Evolutionary conservation across 2,113 vertebrate genomes (phyloP).

Genomic region (Perca fluviatilis): DNA sequence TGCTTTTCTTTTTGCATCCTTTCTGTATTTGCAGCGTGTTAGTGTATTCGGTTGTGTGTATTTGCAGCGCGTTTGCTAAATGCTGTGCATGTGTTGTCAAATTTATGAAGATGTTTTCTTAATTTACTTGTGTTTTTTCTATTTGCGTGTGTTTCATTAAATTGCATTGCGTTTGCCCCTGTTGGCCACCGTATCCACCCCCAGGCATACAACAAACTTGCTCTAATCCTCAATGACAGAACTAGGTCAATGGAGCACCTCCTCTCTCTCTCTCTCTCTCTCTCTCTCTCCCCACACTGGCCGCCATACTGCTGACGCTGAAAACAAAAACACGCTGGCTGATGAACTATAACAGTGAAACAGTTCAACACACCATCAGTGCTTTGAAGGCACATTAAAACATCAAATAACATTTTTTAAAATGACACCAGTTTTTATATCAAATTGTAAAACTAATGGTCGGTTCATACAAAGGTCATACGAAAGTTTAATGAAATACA

Average conservation of each 20-base stretch:
- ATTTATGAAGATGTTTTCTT: too few relatives aligned
- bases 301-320: constrained; percentile 61
- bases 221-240: constrained; percentile 83
- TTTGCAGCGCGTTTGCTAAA: too few relatives aligned
- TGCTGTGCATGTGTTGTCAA: too few relatives aligned
- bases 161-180: too few relatives aligned
- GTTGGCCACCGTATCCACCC: neutral
- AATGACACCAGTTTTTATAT: neutral
- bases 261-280: constrained; percentile 11
- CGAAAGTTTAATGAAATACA: neutral
- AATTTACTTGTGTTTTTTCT: too few relatives aligned
- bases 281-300: neutral
- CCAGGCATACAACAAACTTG: constrained; percentile 12
- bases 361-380: neutral
- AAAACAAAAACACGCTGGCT: constrained; percentile 69
- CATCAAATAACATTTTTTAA: neutral
- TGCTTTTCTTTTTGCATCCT: too few relatives aligned
- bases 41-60: too few relatives aligned
- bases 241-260: constrained; percentile 84
- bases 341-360: neutral
- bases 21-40: too few relatives aligned
- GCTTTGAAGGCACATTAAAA: neutral
- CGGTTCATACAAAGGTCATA: neutral
- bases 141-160: too few relatives aligned
- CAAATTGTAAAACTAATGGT: neutral